Evolutionary conservation across 2,888 invertebrate species (phyloP), one percentile per base, ranked within the genome.

Genomic region (Torymus tubicola): DNA sequence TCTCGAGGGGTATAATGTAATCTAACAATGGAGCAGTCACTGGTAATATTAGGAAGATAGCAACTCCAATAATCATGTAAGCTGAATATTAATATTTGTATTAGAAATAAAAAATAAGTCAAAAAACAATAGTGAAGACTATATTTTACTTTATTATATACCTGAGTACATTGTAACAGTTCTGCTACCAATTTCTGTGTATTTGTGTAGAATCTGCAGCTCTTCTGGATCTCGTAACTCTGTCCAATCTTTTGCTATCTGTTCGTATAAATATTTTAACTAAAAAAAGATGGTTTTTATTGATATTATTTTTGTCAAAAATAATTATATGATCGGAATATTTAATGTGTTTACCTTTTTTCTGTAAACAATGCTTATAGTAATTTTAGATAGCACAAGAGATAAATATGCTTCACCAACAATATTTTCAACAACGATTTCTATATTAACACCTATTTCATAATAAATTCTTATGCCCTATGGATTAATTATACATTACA

Each of bases 371-470:
- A 80, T 42, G 31, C 61, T 67, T 52, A 55, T 4, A 3, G 67
- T 63, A 10, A 75, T 21, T 76, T 80, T 80, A 1, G 55, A 24
- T 21, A 67, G 55, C 60, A 67, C 61, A n/a, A 50, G 1, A n/a
- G 42, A 13, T 2, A 75, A n/a, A 52, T 80, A 80, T 53, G 76
- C 60, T 71, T 76, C 70, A 2, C 61, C 70, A 5, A 80, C n/a
- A 10, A 71, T 2, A 76, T 80, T 80, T 71, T 80, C 80, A n/a
- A 71, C 14, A 8, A 75, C 70, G 31, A 80, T 71, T 2, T 74
- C 53, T 18, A 61, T 31, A n/a, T 80, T 61, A 1, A 50, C 21
- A 10, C 75, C 75, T 42, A 73, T 58, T 76, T 76, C 80, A 1
- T 76, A 65, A 14, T 53, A 53, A 10, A 65, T 52, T 13, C 75